phyloP scores from a whole-genome alignment of 2,797 vertebrate species.

The Calcarius lapponicus region DNA sequence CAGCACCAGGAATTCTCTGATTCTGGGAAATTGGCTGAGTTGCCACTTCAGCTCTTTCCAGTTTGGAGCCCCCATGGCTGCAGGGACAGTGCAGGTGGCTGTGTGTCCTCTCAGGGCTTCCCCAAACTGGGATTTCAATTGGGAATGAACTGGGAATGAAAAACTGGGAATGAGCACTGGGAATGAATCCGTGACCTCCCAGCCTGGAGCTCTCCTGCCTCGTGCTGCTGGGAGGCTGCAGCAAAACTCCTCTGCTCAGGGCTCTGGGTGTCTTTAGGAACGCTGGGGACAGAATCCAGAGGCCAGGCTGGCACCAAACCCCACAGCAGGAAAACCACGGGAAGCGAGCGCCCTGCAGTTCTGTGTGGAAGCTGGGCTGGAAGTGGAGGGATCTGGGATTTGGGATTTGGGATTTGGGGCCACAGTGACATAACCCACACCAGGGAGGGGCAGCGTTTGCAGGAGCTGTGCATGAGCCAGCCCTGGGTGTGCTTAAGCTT shows the following conservation, averaged over 20 bases:
- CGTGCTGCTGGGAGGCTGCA: conserved; percentile 58
- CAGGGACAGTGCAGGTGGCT: neutral
- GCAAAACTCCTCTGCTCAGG: neutral
- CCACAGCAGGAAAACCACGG: neutral
- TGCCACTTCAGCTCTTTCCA: neutral
- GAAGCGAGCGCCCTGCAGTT: neutral
- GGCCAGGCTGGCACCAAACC: neutral
- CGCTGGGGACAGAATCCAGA: conserved; percentile 39
- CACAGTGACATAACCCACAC: neutral
- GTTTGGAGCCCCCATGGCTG: neutral
- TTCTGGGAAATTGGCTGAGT: neutral
- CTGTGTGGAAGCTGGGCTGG: neutral
- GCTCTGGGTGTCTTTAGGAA: conserved; percentile 64
- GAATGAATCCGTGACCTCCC: conserved; percentile 52
- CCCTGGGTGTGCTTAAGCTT: conserved; percentile 21
- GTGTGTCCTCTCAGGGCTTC: neutral
- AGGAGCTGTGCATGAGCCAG: neutral
- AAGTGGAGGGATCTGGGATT: neutral
- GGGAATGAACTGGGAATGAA: too few relatives aligned
- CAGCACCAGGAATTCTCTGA: too few relatives aligned
- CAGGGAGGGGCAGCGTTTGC: neutral
- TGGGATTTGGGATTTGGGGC: neutral
- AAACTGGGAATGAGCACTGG: neutral
- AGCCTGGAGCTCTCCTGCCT: conserved; percentile 34
- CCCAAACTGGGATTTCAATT: too few relatives aligned